A percentile compares a stretch with the other conserved stretches of the same genome.
Evolutionary conservation across 2,888 invertebrate species (phyloP).

Genomic region (Eumerus sabulonum): DNA sequence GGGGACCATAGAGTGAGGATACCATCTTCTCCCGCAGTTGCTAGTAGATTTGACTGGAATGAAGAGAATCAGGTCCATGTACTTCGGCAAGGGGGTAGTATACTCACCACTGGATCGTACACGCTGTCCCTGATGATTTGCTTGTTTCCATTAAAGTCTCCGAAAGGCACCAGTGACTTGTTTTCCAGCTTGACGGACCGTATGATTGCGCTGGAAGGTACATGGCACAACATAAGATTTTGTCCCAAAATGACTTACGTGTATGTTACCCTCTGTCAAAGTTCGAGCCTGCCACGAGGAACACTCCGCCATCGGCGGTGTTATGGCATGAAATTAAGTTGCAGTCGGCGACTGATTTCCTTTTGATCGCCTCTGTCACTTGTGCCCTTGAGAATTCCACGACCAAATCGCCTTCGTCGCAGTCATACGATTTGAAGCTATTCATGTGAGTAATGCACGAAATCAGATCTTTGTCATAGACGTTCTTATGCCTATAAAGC

Average conservation of each 20-base stretch:
- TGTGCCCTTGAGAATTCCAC: slow-evolving; percentile 81
- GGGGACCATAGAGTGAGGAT: slow-evolving; percentile 83
- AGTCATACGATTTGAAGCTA: slow-evolving; percentile 85
- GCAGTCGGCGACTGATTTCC: slow-evolving; percentile 82
- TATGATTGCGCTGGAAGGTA: slow-evolving; percentile 77
- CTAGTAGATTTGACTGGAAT: slow-evolving; percentile 81
- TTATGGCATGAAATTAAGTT: slow-evolving; percentile 84
- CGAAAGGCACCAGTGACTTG: slow-evolving; percentile 80
- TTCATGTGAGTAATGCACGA: slow-evolving; percentile 86
- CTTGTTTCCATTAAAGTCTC: slow-evolving; percentile 82
- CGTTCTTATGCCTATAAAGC: slow-evolving; percentile 74
- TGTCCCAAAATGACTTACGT: not conserved
- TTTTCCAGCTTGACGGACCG: slow-evolving; percentile 79
- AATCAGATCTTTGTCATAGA: slow-evolving; percentile 79
- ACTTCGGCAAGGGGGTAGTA: not conserved
- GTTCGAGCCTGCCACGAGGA: slow-evolving; percentile 84
- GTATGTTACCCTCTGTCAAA: slow-evolving; percentile 81
- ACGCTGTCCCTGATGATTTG: slow-evolving; percentile 87
- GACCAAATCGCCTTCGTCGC: slow-evolving; percentile 82
- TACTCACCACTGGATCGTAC: slow-evolving; percentile 82
- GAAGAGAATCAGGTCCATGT: slow-evolving; percentile 4
- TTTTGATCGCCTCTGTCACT: slow-evolving; percentile 82
- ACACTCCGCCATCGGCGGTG: slow-evolving; percentile 78
- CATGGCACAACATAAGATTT: no score
- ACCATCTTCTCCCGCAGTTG: slow-evolving; percentile 88